A percentile compares a stretch with the other conserved stretches of the same genome.
Evolutionary conservation across 2,797 vertebrate species (phyloP).

Genomic region (Sebastes kiyomatsui): DNA sequence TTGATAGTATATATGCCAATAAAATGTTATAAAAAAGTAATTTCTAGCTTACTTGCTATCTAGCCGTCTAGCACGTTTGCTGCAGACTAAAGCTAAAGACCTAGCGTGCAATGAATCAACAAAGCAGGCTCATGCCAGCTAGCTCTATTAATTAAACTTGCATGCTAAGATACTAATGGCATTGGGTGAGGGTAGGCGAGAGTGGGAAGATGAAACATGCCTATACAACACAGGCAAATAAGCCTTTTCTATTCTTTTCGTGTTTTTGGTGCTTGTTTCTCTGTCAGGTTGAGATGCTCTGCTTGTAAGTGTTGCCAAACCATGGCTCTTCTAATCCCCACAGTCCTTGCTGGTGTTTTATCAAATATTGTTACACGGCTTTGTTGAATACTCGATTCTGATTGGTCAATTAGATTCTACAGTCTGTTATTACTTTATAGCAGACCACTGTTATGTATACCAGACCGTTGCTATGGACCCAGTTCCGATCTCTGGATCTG

Average conservation of each 20-base stretch:
- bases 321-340: too few relatives aligned
- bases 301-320: slow-evolving; percentile 32
- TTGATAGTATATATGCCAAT: rapidly evolving
- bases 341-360: too few relatives aligned
- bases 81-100: background rate
- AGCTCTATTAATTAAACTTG: background rate
- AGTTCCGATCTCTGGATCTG: too few relatives aligned
- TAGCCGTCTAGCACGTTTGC: background rate
- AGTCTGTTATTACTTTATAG: too few relatives aligned
- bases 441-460: too few relatives aligned
- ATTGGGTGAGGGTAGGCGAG: slow-evolving; percentile 69
- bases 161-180: too few relatives aligned
- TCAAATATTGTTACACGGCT: too few relatives aligned
- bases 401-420: too few relatives aligned
- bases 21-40: too few relatives aligned
- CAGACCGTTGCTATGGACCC: too few relatives aligned
- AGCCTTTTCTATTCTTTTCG: slow-evolving; percentile 66
- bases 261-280: slow-evolving; percentile 65
- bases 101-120: too few relatives aligned
- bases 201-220: slow-evolving; percentile 78
- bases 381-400: too few relatives aligned
- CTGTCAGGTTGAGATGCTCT: slow-evolving; percentile 64
- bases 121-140: background rate
- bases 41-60: background rate
- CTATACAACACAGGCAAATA: slow-evolving; percentile 74